Conservation (phyloP, 2,113 vertebrate genomes). For the Eleginops maclovinus region DNA sequence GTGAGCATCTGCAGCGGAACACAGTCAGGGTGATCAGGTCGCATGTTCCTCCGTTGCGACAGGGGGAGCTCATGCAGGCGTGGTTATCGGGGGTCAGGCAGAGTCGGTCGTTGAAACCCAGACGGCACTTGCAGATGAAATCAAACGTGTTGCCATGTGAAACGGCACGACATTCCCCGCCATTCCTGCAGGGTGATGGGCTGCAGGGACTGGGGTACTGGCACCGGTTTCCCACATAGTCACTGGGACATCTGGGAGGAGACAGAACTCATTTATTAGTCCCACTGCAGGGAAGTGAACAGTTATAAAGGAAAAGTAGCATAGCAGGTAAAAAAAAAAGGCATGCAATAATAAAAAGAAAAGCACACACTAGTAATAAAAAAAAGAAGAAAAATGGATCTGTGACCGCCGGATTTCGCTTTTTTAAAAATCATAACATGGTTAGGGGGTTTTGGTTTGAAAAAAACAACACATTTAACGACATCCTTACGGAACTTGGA, state of each 20-base stretch:
- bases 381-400: no score
- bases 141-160: slow-evolving; percentile 80
- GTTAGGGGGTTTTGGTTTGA: no score
- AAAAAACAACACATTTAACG: no score
- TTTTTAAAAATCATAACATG: no score
- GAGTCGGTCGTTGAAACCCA: slow-evolving; percentile 90
- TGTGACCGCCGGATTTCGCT: no score
- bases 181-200: slow-evolving; percentile 89
- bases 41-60: slow-evolving; percentile 91
- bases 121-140: slow-evolving; percentile 87
- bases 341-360: no score
- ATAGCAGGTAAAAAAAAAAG: no score
- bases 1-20: slow-evolving; percentile 90
- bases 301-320: no score
- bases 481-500: no score
- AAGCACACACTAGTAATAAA: no score
- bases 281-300: no score
- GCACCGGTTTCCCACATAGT: slow-evolving; percentile 87
- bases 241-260: slow-evolving; percentile 82
- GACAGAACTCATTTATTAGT: not conserved
- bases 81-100: slow-evolving; percentile 91
- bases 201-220: slow-evolving; percentile 90
- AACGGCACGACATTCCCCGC: slow-evolving; percentile 85
- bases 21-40: slow-evolving; percentile 85
- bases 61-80: slow-evolving; percentile 90